Conservation (phyloP, 30 jellyfish, hydroid and myxozoan genomes). For the Aurelia sp. region DNA sequence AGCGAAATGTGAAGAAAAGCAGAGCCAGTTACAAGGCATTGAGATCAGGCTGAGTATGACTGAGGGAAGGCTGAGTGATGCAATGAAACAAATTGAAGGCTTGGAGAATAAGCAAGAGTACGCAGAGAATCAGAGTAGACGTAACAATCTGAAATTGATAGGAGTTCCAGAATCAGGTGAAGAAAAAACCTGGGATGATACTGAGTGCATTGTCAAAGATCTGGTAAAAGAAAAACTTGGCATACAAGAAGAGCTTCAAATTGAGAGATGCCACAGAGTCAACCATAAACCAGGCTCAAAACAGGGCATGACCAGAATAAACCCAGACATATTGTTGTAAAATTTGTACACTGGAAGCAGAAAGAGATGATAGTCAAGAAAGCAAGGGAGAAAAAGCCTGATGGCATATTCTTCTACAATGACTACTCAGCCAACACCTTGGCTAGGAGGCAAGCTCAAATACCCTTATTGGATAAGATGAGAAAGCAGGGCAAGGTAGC, state of each 20-base stretch:
- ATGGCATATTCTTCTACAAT: conserved; percentile 34
- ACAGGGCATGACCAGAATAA: conserved; percentile 44
- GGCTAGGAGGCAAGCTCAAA: conserved; percentile 49
- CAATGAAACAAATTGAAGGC: conserved; percentile 24
- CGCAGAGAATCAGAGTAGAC: conserved; percentile 36
- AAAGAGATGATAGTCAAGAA: conserved; percentile 40
- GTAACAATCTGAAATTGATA: conserved; percentile 46
- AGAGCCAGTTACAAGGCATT: conserved; percentile 64
- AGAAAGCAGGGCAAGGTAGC: conserved; percentile 11
- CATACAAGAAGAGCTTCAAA: conserved; percentile 35
- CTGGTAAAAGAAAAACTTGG: conserved; percentile 39
- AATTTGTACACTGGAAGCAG: conserved; percentile 40
- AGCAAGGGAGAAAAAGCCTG: conserved; percentile 42
- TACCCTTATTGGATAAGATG: conserved; percentile 55
- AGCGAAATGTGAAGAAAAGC: conserved; percentile 59
- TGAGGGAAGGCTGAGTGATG: conserved; percentile 44
- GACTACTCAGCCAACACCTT: conserved; percentile 47
- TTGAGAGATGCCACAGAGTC: conserved; percentile 66
- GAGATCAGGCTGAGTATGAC: conserved; percentile 61
- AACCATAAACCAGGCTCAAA: conserved; percentile 49
- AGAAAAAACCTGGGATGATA: conserved; percentile 55
- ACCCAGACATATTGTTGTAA: conserved; percentile 52
- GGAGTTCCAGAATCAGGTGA: conserved; percentile 57
- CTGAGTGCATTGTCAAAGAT: conserved; percentile 42
- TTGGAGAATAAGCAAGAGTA: conserved; percentile 22